Percentiles rank a stretch among this genome's conserved stretches.
These are phyloP conservation scores for Biston stratarius DNA, from an alignment of 2,888 invertebrate species.

Conservation along the genomic window DNA sequence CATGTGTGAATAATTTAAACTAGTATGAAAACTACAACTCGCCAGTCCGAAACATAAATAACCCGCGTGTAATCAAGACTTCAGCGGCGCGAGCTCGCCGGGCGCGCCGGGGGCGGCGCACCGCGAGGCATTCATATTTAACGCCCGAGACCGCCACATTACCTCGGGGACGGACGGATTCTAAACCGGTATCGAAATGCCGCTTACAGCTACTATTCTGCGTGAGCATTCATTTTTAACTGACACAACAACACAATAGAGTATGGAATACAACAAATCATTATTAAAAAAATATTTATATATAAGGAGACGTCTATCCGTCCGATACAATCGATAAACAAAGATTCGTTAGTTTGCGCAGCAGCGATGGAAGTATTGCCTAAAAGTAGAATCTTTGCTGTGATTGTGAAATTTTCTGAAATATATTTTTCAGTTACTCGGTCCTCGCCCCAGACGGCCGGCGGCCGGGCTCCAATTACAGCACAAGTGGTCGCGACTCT, in stretches of 20 bases:
- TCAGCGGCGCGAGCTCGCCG: background rate
- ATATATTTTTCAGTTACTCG: background rate
- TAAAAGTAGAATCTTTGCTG: too few relatives aligned
- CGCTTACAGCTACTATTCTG: too few relatives aligned
- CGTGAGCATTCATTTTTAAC: too few relatives aligned
- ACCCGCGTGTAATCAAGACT: constrained; percentile 9
- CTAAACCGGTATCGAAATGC: background rate
- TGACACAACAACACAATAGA: too few relatives aligned
- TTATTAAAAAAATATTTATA: too few relatives aligned
- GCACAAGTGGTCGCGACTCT: constrained; percentile 5
- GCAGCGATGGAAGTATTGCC: too few relatives aligned
- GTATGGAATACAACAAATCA: too few relatives aligned
- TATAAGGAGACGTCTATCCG: too few relatives aligned
- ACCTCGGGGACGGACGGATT: background rate
- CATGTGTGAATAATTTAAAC: background rate
- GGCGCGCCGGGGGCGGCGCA: background rate
- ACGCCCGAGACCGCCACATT: background rate
- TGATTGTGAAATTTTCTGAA: too few relatives aligned
- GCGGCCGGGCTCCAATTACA: constrained; percentile 7
- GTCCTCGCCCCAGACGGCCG: background rate
- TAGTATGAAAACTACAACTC: background rate
- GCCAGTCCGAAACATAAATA: background rate
- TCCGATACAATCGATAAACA: too few relatives aligned
- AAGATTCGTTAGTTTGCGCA: too few relatives aligned
- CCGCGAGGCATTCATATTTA: background rate